A percentile compares a stretch with the other conserved stretches of the same genome.
These are phyloP conservation scores for Apantesis nais DNA, from an alignment of 2,888 invertebrate species.

Conservation along the genomic window DNA sequence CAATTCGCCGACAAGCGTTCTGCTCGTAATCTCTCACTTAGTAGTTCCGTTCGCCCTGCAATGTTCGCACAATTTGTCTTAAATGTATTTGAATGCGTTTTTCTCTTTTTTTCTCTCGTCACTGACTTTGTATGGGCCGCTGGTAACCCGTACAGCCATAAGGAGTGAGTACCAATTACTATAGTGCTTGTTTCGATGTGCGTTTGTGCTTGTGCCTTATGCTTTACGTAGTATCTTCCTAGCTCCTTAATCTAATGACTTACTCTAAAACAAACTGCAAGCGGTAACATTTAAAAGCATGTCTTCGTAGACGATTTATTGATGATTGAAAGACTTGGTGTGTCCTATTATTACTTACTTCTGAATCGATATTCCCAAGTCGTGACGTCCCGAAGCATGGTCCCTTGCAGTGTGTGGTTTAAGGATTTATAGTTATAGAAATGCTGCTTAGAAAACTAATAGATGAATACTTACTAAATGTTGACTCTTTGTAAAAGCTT, in stretches of 20 bases:
- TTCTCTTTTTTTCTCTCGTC: slow-evolving; percentile 86
- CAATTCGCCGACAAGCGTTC: slow-evolving; percentile 81
- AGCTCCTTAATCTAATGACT: slow-evolving; percentile 67
- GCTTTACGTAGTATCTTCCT: slow-evolving; percentile 81
- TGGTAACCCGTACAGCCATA: slow-evolving; percentile 88
- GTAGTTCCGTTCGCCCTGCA: slow-evolving; percentile 86
- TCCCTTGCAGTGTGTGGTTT: slow-evolving; percentile 82
- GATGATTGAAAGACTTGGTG: slow-evolving; percentile 69
- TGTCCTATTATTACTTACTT: slow-evolving; percentile 57
- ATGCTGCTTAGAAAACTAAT: slow-evolving; percentile 77
- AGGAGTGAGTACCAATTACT: slow-evolving; percentile 89
- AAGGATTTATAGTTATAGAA: slow-evolving; percentile 68
- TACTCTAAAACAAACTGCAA: slow-evolving; percentile 79
- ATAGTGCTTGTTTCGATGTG: slow-evolving; percentile 85
- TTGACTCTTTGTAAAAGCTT: slow-evolving; percentile 83
- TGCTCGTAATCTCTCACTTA: slow-evolving; percentile 86
- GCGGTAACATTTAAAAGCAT: slow-evolving; percentile 72
- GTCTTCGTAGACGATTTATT: slow-evolving; percentile 64
- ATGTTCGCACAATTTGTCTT: slow-evolving; percentile 86
- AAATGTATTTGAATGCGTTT: slow-evolving; percentile 87
- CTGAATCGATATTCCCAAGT: slow-evolving; percentile 63
- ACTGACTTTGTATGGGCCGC: slow-evolving; percentile 90
- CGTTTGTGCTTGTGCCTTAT: slow-evolving; percentile 84
- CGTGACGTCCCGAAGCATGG: slow-evolving; percentile 70
- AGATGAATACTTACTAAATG: slow-evolving; percentile 78